Evolutionary conservation across 2,797 vertebrate species (phyloP).

Genomic region (Typhlichthys eigenmanni): DNA sequence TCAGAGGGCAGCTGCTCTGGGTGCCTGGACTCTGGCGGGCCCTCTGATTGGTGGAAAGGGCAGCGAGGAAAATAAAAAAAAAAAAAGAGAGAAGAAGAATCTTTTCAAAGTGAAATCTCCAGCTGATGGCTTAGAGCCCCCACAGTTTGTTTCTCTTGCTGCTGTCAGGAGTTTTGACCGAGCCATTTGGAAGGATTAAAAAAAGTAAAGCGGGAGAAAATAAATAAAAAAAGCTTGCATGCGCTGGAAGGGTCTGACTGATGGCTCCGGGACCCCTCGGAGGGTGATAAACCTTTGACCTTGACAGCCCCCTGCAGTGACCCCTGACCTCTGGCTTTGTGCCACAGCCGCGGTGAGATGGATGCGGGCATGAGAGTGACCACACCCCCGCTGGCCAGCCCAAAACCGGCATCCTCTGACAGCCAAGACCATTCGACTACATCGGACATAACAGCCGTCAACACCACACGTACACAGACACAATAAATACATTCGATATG

Average conservation of each 20-base stretch:
- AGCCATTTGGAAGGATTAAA: constrained; percentile 85
- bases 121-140: constrained; percentile 79
- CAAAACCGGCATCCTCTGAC: constrained; percentile 55
- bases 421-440: constrained; percentile 40
- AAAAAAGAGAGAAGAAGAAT: constrained; percentile 62
- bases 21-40: constrained; percentile 69
- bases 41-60: constrained; percentile 75
- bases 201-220: constrained; percentile 61
- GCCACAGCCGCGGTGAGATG: constrained; percentile 66
- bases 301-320: constrained; percentile 71
- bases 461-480: background rate
- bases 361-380: constrained; percentile 68
- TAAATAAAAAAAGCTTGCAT: constrained; percentile 49
- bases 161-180: constrained; percentile 75
- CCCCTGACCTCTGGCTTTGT: constrained; percentile 74
- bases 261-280: constrained; percentile 73
- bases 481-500: too few species aligned
- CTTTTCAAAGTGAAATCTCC: constrained; percentile 83
- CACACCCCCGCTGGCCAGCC: constrained; percentile 55
- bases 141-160: constrained; percentile 75
- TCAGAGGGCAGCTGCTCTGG: constrained; percentile 75
- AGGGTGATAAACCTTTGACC: constrained; percentile 80
- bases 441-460: constrained; percentile 19
- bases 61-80: constrained; percentile 63
- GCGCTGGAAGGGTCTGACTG: constrained; percentile 69